Conservation (phyloP, 2,113 vertebrate species). For the Chloropsis hardwickii region DNA sequence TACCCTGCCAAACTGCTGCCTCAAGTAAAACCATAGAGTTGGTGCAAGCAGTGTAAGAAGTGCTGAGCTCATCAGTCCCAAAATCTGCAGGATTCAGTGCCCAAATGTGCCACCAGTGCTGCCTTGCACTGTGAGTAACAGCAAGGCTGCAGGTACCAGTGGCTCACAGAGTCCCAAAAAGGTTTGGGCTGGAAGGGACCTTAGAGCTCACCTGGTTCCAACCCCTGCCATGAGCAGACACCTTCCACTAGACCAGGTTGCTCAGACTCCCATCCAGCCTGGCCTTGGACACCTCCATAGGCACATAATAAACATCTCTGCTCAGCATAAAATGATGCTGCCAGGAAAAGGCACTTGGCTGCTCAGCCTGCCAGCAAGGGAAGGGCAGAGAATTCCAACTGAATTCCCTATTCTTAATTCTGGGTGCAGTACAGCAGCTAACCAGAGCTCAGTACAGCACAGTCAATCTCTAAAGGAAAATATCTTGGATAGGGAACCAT, state of each 20-base stretch:
- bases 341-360: not conserved
- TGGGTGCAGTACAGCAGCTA: not conserved
- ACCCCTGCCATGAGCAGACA: not conserved
- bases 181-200: not conserved
- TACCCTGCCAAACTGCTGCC: not conserved
- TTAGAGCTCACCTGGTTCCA: not conserved
- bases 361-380: not conserved
- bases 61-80: fast-evolving
- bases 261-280: not conserved
- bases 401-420: not conserved
- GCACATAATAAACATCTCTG: not conserved
- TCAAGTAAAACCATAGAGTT: fast-evolving
- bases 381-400: not conserved
- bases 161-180: not conserved
- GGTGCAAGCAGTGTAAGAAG: not conserved
- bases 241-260: not conserved
- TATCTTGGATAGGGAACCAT: not conserved
- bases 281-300: not conserved
- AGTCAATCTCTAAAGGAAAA: not conserved
- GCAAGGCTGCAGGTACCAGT: not conserved
- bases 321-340: not conserved
- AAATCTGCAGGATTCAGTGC: not conserved
- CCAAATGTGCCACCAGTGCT: not conserved
- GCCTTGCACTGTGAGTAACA: not conserved
- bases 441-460: not conserved